phyloP scores from a whole-genome alignment of 1,140 invertebrate genomes.

The Neomicropteryx cornuta region DNA sequence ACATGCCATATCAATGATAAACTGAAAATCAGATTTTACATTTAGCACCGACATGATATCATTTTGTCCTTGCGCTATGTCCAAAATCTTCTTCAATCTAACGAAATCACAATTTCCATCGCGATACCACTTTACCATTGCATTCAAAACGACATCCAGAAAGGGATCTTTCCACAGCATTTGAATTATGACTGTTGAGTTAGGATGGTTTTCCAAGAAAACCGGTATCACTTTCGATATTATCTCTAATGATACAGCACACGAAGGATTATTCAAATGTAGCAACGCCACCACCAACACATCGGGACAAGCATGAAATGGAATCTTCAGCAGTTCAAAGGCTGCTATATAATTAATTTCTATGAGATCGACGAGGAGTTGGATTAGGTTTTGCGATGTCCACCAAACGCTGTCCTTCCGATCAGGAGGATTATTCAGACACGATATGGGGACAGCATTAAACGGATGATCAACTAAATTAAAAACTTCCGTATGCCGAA shows the following conservation, averaged over 20 bases:
- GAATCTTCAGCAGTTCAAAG: constrained; percentile 79
- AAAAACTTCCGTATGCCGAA: constrained; percentile 82
- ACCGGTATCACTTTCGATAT: constrained; percentile 71
- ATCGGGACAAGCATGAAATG: constrained; percentile 83
- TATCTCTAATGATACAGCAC: constrained; percentile 62
- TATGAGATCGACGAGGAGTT: constrained; percentile 67
- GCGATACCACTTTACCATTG: constrained; percentile 90
- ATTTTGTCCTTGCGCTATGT: constrained; percentile 90
- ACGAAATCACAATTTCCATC: constrained; percentile 78
- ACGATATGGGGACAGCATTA: constrained; percentile 66
- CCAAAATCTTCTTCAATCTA: constrained; percentile 80
- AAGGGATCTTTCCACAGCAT: constrained; percentile 72
- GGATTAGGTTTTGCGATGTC: constrained; percentile 77
- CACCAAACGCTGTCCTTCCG: constrained; percentile 78
- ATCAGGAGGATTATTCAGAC: constrained; percentile 78
- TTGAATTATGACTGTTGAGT: constrained; percentile 77
- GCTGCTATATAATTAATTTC: constrained; percentile 69
- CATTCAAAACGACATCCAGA: constrained; percentile 66
- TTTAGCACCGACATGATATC: constrained; percentile 79
- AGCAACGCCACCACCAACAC: constrained; percentile 71
- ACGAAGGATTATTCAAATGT: constrained; percentile 60
- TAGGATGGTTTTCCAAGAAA: constrained; percentile 82
- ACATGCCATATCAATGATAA: constrained; percentile 91
- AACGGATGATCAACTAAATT: constrained; percentile 79
- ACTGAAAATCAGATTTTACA: constrained; percentile 74